Percentiles rank a stretch among this genome's conserved stretches.
phyloP scores from a whole-genome alignment of 2,113 vertebrate species.

The Myxocyprinus asiaticus region DNA sequence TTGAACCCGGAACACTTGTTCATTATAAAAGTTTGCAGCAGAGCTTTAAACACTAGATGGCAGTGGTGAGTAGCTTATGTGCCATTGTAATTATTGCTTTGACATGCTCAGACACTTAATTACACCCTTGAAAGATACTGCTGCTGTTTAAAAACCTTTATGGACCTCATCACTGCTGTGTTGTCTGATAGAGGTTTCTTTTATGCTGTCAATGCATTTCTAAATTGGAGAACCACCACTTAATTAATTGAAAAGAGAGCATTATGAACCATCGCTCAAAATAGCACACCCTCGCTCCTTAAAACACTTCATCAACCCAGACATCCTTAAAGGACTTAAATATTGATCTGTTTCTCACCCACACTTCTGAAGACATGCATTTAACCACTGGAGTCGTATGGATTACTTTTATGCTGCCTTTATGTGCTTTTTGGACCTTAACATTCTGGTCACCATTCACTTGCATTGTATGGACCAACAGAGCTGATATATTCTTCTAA shows the following conservation, averaged over 20 bases:
- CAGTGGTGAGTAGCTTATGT: constrained; percentile 58
- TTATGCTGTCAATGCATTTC: constrained; percentile 62
- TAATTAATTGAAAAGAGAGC: constrained; percentile 53
- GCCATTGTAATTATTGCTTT: constrained; percentile 6
- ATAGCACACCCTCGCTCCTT: constrained; percentile 47
- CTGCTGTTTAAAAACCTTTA: constrained; percentile 58
- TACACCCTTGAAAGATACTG: constrained; percentile 59
- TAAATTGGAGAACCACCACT: constrained; percentile 53
- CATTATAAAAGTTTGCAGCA: not conserved
- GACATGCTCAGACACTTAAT: constrained; percentile 52
- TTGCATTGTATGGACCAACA: too few relatives aligned
- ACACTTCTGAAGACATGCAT: too few relatives aligned
- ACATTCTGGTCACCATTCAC: too few relatives aligned
- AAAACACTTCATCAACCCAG: not conserved
- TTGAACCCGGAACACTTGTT: too few relatives aligned
- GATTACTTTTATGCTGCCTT: too few relatives aligned
- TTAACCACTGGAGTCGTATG: too few relatives aligned
- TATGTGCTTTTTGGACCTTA: too few relatives aligned
- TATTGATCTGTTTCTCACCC: too few relatives aligned
- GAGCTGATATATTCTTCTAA: too few relatives aligned
- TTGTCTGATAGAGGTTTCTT: constrained; percentile 58
- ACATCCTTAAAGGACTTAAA: not conserved
- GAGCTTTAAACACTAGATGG: constrained; percentile 65
- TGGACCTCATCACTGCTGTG: constrained; percentile 52
- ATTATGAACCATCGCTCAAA: constrained; percentile 56